A percentile compares a stretch with the other conserved stretches of the same genome.
phyloP scores from a whole-genome alignment of 2,113 vertebrate species.

The Sigmodon hispidus region DNA sequence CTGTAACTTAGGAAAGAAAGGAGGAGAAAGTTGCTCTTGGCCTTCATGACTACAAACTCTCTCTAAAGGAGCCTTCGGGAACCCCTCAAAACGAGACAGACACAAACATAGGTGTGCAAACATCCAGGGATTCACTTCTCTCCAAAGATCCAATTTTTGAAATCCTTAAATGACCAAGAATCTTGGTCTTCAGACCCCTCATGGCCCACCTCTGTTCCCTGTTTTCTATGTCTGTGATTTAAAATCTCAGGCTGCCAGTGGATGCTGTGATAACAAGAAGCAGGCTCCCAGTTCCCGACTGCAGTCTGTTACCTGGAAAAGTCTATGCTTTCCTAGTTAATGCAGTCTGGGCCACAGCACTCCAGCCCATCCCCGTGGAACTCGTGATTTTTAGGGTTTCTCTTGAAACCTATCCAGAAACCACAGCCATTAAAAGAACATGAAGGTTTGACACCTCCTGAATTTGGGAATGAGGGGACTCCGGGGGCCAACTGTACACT shows the following conservation, averaged over 20 bases:
- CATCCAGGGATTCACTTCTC: conserved; percentile 35
- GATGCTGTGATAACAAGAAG: conserved; percentile 54
- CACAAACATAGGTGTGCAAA: conserved; percentile 63
- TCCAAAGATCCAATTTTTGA: conserved; percentile 29
- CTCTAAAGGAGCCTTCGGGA: neutral
- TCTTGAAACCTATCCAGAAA: conserved; percentile 82
- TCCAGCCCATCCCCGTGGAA: conserved; percentile 52
- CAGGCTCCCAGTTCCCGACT: neutral
- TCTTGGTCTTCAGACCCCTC: neutral
- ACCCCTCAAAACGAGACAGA: neutral
- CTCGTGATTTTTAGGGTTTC: conserved; percentile 78
- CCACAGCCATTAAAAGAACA: conserved; percentile 82
- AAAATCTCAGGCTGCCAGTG: conserved; percentile 24
- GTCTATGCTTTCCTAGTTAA: conserved; percentile 37
- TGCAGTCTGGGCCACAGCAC: conserved; percentile 20
- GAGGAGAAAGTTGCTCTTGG: conserved; percentile 42
- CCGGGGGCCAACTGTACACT: conserved; percentile 69
- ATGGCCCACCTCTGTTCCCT: conserved; percentile 21
- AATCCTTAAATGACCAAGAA: conserved; percentile 4
- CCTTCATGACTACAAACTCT: neutral
- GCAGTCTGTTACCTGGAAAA: conserved; percentile 53
- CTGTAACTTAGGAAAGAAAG: conserved; percentile 49
- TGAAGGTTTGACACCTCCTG: conserved; percentile 81
- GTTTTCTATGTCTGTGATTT: neutral
- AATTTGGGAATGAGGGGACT: conserved; percentile 79